Evolutionary conservation across 2,797 vertebrate genomes (phyloP).

Genomic region (Antrozous pallidus): DNA sequence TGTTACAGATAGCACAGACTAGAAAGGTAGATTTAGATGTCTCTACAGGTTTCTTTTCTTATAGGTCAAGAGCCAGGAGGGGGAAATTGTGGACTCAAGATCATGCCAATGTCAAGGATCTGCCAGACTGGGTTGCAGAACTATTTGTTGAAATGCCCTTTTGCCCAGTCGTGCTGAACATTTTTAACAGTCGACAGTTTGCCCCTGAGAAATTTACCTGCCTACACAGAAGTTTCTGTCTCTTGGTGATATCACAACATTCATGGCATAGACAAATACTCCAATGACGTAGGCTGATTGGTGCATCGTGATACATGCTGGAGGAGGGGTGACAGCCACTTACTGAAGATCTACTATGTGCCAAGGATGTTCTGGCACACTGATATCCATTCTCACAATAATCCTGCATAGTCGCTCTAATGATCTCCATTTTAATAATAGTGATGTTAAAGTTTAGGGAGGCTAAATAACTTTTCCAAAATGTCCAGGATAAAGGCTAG

Average conservation of each 20-base stretch:
- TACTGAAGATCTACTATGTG: background rate
- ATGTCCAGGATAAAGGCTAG: background rate
- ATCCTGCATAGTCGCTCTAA: background rate
- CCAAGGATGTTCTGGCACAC: background rate
- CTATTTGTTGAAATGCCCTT: constrained; percentile 39
- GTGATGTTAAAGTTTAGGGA: background rate
- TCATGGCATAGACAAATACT: background rate
- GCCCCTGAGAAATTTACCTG: background rate
- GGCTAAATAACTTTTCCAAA: background rate
- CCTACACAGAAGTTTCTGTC: background rate
- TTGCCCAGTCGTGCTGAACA: constrained; percentile 31
- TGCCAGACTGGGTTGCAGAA: constrained; percentile 39
- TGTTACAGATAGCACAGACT: background rate
- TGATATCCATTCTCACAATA: background rate
- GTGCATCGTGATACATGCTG: too few relatives aligned
- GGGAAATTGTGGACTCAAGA: constrained; percentile 20
- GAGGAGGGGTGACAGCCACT: background rate
- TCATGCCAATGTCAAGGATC: constrained; percentile 28
- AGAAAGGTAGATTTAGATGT: constrained; percentile 59
- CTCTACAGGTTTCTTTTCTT: constrained; percentile 37
- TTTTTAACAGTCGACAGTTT: constrained; percentile 35
- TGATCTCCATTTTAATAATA: background rate
- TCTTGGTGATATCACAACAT: background rate
- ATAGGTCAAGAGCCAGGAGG: constrained; percentile 58
- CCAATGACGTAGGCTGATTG: background rate